phyloP scores from a whole-genome alignment of 2,113 vertebrate species.

The Asarcornis scutulata region DNA sequence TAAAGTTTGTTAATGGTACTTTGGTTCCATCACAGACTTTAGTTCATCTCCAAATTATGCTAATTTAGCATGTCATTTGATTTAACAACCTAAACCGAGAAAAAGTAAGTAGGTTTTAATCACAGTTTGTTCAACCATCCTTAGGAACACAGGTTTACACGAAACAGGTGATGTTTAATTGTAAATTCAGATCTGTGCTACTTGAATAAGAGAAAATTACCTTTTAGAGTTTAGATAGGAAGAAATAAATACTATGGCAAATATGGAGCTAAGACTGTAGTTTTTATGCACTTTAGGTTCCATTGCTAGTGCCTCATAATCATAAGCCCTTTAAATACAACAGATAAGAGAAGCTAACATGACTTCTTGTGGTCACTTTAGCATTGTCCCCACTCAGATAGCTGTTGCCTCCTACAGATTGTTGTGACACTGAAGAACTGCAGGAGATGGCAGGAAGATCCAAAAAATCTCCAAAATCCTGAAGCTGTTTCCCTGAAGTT shows the following conservation, averaged over 20 bases:
- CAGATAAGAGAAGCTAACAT: not conserved
- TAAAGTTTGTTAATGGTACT: not conserved
- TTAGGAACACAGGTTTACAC: not conserved
- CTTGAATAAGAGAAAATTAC: not conserved
- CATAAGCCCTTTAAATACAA: not conserved
- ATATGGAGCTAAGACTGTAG: not conserved
- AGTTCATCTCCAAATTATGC: not conserved
- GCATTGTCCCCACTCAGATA: not conserved
- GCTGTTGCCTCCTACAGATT: not conserved
- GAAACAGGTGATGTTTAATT: not conserved
- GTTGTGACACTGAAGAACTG: not conserved
- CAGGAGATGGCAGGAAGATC: not conserved
- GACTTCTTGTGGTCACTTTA: not conserved
- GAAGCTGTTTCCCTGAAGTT: not conserved
- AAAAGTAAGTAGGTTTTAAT: not conserved
- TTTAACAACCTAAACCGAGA: not conserved
- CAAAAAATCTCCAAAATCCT: not conserved
- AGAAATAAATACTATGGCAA: not conserved
- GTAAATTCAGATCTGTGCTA: not conserved
- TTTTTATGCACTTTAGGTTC: not conserved
- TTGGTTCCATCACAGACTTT: not conserved
- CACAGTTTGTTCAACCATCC: not conserved
- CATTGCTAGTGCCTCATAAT: not conserved
- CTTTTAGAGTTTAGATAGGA: not conserved
- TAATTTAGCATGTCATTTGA: not conserved